Evolutionary conservation across 2,888 invertebrate genomes (phyloP).

Genomic region (Melolontha melolontha): DNA sequence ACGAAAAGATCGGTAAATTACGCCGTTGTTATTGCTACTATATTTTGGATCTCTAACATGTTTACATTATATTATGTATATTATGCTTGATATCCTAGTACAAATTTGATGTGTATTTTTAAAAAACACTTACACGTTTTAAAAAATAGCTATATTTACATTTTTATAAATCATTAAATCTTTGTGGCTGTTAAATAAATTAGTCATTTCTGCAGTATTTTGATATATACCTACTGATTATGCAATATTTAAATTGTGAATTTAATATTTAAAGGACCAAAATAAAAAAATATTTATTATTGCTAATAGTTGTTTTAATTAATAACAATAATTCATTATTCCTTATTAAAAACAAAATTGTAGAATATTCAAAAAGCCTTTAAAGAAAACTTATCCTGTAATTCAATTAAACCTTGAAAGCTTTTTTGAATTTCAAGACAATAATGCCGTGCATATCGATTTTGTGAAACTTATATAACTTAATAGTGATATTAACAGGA

Average conservation of each 20-base stretch:
- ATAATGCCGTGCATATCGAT: too few species aligned
- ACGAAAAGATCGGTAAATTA: neutral
- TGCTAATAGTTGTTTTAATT: conserved; percentile 10
- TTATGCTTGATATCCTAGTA: conserved; percentile 12
- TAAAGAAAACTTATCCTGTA: too few species aligned
- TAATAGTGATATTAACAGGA: too few species aligned
- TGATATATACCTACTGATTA: conserved; percentile 12
- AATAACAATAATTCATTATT: too few species aligned
- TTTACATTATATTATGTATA: conserved; percentile 18
- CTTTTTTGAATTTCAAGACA: too few species aligned
- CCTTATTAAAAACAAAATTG: too few species aligned
- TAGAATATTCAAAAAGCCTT: too few species aligned
- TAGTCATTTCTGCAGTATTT: conserved; percentile 20
- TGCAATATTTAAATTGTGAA: conserved; percentile 25
- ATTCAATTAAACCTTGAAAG: too few species aligned
- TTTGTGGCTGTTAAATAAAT: conserved; percentile 16
- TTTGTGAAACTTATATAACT: too few species aligned
- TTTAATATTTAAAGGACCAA: conserved; percentile 38
- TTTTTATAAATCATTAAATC: conserved; percentile 15
- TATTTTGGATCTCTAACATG: conserved; percentile 20
- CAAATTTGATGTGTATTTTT: conserved; percentile 13
- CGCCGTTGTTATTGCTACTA: conserved; percentile 16
- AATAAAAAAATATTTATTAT: conserved; percentile 25
- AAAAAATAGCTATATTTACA: conserved; percentile 7
- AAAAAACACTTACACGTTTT: conserved; percentile 1